These are phyloP conservation scores for Todiramphus saurophagus DNA, from an alignment of 2,113 vertebrate species.

Conservation along the genomic window DNA sequence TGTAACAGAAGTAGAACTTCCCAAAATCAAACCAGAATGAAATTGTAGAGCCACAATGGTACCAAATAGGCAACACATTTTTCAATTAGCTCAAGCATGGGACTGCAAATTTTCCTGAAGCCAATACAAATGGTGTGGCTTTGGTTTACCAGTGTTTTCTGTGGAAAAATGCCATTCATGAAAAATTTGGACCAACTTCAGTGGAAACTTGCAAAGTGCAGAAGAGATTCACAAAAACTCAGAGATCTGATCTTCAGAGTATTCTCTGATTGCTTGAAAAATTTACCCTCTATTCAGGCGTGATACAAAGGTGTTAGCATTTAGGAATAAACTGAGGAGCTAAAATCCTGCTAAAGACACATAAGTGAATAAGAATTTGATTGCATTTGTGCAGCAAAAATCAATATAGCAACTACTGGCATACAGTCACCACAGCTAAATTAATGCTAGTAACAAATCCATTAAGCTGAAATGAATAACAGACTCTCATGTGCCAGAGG, in stretches of 20 bases:
- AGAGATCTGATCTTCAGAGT: background rate
- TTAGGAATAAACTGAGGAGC: background rate
- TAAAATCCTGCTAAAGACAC: background rate
- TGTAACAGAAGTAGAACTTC: background rate
- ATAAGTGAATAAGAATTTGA: background rate
- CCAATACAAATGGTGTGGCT: background rate
- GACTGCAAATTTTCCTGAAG: background rate
- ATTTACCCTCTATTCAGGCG: background rate
- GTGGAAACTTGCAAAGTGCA: background rate
- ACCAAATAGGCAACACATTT: background rate
- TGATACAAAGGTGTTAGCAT: background rate
- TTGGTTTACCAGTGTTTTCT: background rate
- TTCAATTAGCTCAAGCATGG: background rate
- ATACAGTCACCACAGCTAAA: background rate
- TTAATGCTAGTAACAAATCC: background rate
- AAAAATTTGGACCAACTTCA: background rate
- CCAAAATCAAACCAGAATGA: background rate
- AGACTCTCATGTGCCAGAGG: background rate
- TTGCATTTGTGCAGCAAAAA: background rate
- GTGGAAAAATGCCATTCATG: background rate
- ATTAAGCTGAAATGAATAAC: background rate
- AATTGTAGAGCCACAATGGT: background rate
- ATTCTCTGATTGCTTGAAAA: background rate
- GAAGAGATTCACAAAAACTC: background rate
- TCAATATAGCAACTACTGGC: background rate